Conservation (phyloP, 1,140 invertebrate species). For the Drosophila micromelanica region DNA sequence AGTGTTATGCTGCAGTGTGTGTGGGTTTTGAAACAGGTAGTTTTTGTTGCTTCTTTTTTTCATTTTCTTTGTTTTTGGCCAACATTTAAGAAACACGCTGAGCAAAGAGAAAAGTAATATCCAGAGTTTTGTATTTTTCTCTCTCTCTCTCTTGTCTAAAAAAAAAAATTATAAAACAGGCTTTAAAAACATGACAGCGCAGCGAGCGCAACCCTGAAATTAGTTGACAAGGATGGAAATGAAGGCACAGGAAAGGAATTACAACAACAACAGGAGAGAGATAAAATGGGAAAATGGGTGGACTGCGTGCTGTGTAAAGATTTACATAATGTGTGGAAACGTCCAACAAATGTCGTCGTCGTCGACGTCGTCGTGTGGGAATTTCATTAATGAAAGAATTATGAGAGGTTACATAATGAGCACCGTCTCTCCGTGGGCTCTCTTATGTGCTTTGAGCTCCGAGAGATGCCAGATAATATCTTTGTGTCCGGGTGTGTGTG, state of each 20-base stretch:
- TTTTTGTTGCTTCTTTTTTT: slow-evolving; percentile 45
- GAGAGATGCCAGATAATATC: slow-evolving; percentile 47
- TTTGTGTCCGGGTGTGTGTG: slow-evolving; percentile 19
- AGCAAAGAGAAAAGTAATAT: slow-evolving; percentile 72
- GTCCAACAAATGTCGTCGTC: slow-evolving; percentile 49
- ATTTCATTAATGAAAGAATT: slow-evolving; percentile 83
- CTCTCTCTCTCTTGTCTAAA: slow-evolving; percentile 5
- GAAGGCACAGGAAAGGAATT: slow-evolving; percentile 30
- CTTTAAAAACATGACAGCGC: slow-evolving; percentile 77
- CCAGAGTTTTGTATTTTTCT: slow-evolving; percentile 36
- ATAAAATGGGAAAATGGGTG: slow-evolving; percentile 40
- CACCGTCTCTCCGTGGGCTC: slow-evolving; percentile 21
- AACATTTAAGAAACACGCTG: slow-evolving; percentile 68
- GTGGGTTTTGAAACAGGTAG: slow-evolving; percentile 80
- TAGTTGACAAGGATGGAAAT: slow-evolving; percentile 79
- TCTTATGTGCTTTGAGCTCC: slow-evolving; percentile 5
- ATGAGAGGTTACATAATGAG: slow-evolving; percentile 83
- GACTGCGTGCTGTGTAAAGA: slow-evolving; percentile 75
- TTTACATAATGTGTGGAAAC: slow-evolving; percentile 73
- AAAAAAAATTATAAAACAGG: slow-evolving; percentile 74
- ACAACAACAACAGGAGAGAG: slow-evolving; percentile 22
- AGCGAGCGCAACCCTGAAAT: slow-evolving; percentile 72
- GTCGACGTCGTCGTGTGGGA: slow-evolving; percentile 68
- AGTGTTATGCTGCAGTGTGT: slow-evolving; percentile 41
- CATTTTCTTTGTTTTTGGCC: slow-evolving; percentile 72